phyloP scores from a whole-genome alignment of 1,140 invertebrate species.

The Bombus cullumanus region DNA sequence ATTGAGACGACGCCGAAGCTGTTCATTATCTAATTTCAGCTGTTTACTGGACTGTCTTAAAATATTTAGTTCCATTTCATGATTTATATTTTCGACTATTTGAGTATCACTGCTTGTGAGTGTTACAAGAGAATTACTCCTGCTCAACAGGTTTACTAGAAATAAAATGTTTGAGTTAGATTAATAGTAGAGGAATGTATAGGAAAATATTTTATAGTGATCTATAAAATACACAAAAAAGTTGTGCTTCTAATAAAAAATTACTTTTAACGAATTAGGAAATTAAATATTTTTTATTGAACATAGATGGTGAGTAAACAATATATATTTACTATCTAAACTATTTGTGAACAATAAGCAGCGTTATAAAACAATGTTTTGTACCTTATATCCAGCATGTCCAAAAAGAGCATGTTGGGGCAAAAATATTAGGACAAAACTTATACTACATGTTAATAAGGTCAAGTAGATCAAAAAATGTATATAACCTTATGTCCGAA shows the following conservation, averaged over 20 bases:
- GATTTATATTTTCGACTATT: conserved; percentile 69
- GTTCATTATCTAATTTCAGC: conserved; percentile 86
- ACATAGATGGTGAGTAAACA: conserved; percentile 1
- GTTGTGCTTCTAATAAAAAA: conserved; percentile 26
- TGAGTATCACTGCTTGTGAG: conserved; percentile 62
- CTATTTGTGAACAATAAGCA: conserved; percentile 12
- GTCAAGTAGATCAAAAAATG: no score
- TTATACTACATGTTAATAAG: no score
- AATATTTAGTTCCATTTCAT: conserved; percentile 81
- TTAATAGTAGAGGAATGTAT: not conserved
- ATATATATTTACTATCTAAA: conserved; percentile 5
- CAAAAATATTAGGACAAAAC: no score
- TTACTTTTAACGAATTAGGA: not conserved
- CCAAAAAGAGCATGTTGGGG: no score
- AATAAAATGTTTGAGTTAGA: conserved; percentile 40
- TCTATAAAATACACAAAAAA: conserved; percentile 33
- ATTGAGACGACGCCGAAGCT: conserved; percentile 84
- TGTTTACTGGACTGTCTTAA: conserved; percentile 83
- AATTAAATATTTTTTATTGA: conserved; percentile 22
- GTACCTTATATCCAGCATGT: no score
- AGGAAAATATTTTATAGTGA: not conserved
- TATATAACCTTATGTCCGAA: no score
- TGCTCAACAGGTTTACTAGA: conserved; percentile 66
- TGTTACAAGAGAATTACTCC: conserved; percentile 42
- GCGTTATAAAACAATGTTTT: not conserved